These are phyloP conservation scores for Diogma glabrata DNA, from an alignment of 2,888 invertebrate species.

Conservation along the genomic window DNA sequence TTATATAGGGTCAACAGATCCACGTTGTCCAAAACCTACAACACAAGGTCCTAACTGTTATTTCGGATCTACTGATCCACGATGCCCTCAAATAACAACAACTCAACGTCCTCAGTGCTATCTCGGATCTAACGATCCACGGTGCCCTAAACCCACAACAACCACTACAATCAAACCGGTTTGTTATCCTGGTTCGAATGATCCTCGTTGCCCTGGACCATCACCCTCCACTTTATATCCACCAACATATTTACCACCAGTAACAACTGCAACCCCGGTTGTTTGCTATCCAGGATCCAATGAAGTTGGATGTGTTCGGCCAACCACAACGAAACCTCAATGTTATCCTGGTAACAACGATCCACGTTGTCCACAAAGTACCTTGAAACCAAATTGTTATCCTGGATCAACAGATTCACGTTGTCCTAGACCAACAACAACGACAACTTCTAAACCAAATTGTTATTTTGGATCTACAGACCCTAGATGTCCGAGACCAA, in stretches of 20 bases:
- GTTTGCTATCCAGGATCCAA: constrained; percentile 26
- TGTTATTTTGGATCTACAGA: constrained; percentile 34
- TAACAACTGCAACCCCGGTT: constrained; percentile 21
- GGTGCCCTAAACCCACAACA: constrained; percentile 20
- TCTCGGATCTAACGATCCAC: constrained; percentile 21
- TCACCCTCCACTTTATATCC: constrained; percentile 17
- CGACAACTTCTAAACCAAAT: constrained; percentile 23
- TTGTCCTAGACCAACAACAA: constrained; percentile 27
- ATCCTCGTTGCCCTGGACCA: constrained; percentile 27
- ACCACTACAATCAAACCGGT: constrained; percentile 22
- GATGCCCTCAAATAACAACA: constrained; percentile 19
- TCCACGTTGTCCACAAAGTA: constrained; percentile 24
- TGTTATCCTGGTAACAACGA: constrained; percentile 30
- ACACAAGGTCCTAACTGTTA: constrained; percentile 24
- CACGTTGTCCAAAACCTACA: constrained; percentile 21
- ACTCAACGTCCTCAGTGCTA: constrained; percentile 18
- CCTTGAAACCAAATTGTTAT: constrained; percentile 23
- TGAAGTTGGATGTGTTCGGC: constrained; percentile 22
- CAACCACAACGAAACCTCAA: constrained; percentile 22
- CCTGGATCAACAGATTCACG: constrained; percentile 28
- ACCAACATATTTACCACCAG: too few relatives aligned
- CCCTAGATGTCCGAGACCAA: constrained; percentile 26
- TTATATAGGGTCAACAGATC: constrained; percentile 21
- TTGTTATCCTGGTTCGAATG: constrained; percentile 35
- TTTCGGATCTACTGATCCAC: constrained; percentile 29